phyloP scores from a whole-genome alignment of 2,797 vertebrate species.

The Tragopan temminckii region DNA sequence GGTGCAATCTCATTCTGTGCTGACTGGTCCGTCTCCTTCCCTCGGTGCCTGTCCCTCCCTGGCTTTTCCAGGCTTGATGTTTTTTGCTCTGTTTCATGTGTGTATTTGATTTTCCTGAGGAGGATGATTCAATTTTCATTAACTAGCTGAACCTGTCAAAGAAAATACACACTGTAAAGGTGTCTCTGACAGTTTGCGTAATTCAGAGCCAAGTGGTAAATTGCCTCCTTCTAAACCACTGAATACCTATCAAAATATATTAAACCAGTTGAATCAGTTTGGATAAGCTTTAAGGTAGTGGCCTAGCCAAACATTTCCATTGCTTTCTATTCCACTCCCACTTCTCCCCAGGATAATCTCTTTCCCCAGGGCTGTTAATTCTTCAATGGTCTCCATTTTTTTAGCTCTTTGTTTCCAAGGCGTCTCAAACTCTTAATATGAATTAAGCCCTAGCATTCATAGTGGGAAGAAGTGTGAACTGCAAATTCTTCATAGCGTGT shows the following conservation, averaged over 20 bases:
- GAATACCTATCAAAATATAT: slow-evolving; percentile 22
- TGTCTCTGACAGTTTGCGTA: slow-evolving; percentile 26
- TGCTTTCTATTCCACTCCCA: slow-evolving; percentile 16
- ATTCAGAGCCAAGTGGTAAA: slow-evolving; percentile 23
- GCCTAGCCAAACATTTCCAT: not conserved
- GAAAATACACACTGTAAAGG: slow-evolving; percentile 15
- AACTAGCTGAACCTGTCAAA: not conserved
- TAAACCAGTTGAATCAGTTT: slow-evolving; percentile 49
- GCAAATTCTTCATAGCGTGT: fast-evolving
- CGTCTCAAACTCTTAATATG: not conserved
- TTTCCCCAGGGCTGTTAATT: not conserved
- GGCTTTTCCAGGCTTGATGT: not conserved
- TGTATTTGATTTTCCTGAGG: slow-evolving; percentile 2
- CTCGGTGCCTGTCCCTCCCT: fast-evolving
- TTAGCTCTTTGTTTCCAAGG: not conserved
- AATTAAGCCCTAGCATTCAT: not conserved
- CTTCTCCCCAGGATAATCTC: not conserved
- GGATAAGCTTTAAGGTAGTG: slow-evolving; percentile 35
- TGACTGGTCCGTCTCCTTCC: not conserved
- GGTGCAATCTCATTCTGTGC: fast-evolving
- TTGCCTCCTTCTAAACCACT: slow-evolving; percentile 16
- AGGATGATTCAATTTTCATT: slow-evolving; percentile 39
- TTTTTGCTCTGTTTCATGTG: not conserved
- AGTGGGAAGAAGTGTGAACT: not conserved
- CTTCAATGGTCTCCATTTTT: not conserved